These are phyloP conservation scores for Ibidorhyncha struthersii DNA, from an alignment of 2,113 vertebrate species.

Conservation along the genomic window DNA sequence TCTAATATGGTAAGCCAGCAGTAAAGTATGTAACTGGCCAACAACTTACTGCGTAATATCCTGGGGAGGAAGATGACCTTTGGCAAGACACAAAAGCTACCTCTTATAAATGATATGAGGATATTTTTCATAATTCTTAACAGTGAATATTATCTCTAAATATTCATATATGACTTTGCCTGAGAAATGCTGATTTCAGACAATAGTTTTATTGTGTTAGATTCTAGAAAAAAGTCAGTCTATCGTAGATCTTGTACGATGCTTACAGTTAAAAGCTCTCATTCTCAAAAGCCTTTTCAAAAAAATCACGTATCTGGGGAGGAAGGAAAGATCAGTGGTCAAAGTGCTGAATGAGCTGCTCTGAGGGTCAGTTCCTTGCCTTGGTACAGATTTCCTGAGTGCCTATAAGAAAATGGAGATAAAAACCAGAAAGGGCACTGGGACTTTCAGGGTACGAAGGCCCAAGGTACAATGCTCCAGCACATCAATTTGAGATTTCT, in stretches of 20 bases:
- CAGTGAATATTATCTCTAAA: not conserved
- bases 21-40: not conserved
- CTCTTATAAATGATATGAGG: not conserved
- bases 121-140: not conserved
- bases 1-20: not conserved
- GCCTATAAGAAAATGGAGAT: not conserved
- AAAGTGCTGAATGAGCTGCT: not conserved
- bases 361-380: not conserved
- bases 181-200: not conserved
- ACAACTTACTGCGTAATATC: not conserved
- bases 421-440: not conserved
- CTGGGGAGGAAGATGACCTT: not conserved
- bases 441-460: not conserved
- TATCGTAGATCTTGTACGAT: accelerated
- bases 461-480: not conserved
- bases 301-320: not conserved
- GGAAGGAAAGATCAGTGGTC: not conserved
- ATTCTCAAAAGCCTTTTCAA: not conserved
- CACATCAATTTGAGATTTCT: not conserved
- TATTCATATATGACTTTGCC: not conserved
- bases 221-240: not conserved
- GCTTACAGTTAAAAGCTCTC: not conserved
- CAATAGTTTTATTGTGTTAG: not conserved
- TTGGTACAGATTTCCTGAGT: not conserved
- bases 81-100: not conserved